Percentiles rank a stretch among this genome's conserved stretches.
Conservation (phyloP, 2,888 invertebrate species). For the Sceliomorpha sp. region DNA sequence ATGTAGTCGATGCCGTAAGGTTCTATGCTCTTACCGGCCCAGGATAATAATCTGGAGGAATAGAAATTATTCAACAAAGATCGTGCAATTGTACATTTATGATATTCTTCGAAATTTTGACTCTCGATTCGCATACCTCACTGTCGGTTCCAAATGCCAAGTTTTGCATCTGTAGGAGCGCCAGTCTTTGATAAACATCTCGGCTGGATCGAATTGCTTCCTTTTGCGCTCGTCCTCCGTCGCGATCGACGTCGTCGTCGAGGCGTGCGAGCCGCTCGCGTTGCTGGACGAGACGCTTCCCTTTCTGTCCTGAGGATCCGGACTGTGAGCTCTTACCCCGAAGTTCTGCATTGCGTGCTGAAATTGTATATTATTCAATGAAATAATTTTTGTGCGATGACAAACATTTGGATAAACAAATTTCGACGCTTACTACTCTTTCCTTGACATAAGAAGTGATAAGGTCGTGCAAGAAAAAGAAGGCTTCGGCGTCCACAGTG, state of each 20-base stretch:
- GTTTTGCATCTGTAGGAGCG: constrained; percentile 95
- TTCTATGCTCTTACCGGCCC: constrained; percentile 98
- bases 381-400: background rate
- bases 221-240: constrained; percentile 78
- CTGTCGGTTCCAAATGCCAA: constrained; percentile 98
- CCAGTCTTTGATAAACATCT: constrained; percentile 90
- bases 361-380: too few relatives aligned
- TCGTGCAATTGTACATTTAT: too few relatives aligned
- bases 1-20: constrained; percentile 99
- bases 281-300: constrained; percentile 51
- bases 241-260: constrained; percentile 55
- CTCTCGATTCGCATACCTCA: constrained; percentile 85
- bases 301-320: constrained; percentile 74
- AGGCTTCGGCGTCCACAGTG: constrained; percentile 98
- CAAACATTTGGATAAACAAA: background rate
- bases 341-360: constrained; percentile 29
- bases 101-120: too few relatives aligned
- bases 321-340: constrained; percentile 77
- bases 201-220: constrained; percentile 81
- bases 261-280: constrained; percentile 61
- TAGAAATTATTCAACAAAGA: constrained; percentile 9
- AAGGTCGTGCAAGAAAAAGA: constrained; percentile 98
- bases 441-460: constrained; percentile 97
- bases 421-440: constrained; percentile 84
- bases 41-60: constrained; percentile 86